These are phyloP conservation scores for Lithosia quadra DNA, from an alignment of 2,888 invertebrate genomes.

Conservation along the genomic window DNA sequence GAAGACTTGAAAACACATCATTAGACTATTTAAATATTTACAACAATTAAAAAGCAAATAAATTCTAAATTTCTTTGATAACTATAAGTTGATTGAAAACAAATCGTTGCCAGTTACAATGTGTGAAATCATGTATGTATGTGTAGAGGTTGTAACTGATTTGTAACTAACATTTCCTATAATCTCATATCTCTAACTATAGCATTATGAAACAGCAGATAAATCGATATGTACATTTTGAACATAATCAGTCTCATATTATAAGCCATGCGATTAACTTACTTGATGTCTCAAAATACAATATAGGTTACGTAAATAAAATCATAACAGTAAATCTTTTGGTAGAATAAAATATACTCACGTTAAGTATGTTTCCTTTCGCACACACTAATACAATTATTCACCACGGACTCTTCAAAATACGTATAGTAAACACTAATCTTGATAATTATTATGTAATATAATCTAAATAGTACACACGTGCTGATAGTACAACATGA, in stretches of 20 bases:
- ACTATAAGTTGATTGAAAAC: neutral
- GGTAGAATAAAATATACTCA: neutral
- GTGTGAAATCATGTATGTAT: no score
- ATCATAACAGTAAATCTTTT: neutral
- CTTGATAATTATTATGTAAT: neutral
- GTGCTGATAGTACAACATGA: neutral
- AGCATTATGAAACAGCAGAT: no score
- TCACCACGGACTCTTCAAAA: neutral
- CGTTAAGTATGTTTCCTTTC: neutral
- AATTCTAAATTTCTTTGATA: no score
- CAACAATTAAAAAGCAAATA: no score
- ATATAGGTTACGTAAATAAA: no score
- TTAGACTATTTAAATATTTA: no score
- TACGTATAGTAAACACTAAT: neutral
- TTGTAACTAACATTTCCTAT: no score
- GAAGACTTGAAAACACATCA: no score
- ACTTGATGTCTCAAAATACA: neutral
- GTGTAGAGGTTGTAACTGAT: no score
- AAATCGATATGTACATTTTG: no score
- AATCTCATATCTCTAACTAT: no score
- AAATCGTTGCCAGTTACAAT: no score
- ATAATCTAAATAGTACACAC: neutral
- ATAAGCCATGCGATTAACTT: neutral
- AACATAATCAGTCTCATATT: neutral
- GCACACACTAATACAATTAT: neutral